Evolutionary conservation across 2,113 vertebrate species (phyloP).

Genomic region (Passer montanus): DNA sequence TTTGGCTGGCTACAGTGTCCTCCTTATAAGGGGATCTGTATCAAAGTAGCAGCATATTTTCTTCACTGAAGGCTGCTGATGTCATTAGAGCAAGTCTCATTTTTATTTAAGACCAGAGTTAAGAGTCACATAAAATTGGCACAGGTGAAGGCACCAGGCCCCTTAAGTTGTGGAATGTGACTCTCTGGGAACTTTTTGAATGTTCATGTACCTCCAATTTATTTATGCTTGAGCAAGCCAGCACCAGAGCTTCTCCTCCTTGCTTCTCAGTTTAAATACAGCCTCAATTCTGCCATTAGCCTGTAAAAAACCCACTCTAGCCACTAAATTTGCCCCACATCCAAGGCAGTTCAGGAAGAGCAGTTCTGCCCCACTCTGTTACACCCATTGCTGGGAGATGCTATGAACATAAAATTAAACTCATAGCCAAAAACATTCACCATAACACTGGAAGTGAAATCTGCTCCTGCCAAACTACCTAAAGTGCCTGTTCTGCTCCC

Average conservation of each 20-base stretch:
- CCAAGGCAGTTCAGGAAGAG: not conserved
- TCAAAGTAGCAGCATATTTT: constrained; percentile 54
- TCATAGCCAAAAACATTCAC: not conserved
- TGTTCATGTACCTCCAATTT: constrained; percentile 1
- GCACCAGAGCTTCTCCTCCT: not conserved
- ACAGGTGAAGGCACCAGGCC: constrained; percentile 63
- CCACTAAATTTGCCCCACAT: not conserved
- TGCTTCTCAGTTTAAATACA: not conserved
- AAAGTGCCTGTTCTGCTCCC: not conserved
- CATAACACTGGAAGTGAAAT: not conserved
- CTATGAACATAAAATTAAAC: not conserved
- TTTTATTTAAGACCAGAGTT: constrained; percentile 59
- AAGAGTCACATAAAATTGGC: constrained; percentile 67
- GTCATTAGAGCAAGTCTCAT: constrained; percentile 46
- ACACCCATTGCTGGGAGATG: not conserved
- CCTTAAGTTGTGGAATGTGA: constrained; percentile 65
- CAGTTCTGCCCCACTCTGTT: not conserved
- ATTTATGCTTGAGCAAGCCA: constrained; percentile 35
- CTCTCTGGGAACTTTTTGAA: constrained; percentile 56
- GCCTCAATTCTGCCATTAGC: not conserved
- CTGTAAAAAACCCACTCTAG: not conserved
- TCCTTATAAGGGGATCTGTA: constrained; percentile 59
- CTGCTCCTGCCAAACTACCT: not conserved
- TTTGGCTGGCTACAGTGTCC: not conserved
- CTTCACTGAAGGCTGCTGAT: constrained; percentile 46